Evolutionary conservation across 2,113 vertebrate genomes (phyloP).

Genomic region (Leiothrix lutea): DNA sequence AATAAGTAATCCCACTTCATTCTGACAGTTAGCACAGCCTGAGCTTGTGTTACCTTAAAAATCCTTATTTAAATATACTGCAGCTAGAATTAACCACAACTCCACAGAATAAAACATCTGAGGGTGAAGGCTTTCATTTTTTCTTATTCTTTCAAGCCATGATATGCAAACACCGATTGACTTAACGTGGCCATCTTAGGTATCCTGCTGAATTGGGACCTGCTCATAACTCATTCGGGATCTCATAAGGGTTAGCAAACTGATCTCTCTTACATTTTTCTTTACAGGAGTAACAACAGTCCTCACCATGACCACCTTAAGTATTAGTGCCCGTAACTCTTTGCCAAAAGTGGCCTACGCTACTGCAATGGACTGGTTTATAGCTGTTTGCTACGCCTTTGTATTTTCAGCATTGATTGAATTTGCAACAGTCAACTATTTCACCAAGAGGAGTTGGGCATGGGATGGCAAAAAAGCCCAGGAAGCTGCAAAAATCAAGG

Average conservation of each 20-base stretch:
- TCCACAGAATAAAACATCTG: neutral
- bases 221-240: neutral
- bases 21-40: neutral
- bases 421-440: slow-evolving; percentile 98
- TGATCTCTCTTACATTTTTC: neutral
- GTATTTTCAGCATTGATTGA: slow-evolving; percentile 98
- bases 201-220: neutral
- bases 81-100: neutral
- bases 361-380: slow-evolving; percentile 99
- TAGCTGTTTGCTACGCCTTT: slow-evolving; percentile 96
- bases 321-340: slow-evolving; percentile 96
- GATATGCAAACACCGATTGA: neutral
- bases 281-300: slow-evolving; percentile 93
- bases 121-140: neutral
- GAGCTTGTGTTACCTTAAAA: neutral
- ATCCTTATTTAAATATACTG: neutral
- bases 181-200: neutral
- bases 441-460: slow-evolving; percentile 98
- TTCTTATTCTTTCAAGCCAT: neutral
- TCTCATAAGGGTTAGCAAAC: neutral
- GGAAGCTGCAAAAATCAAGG: slow-evolving; percentile 94
- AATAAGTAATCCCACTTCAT: neutral
- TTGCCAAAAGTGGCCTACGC: slow-evolving; percentile 97
- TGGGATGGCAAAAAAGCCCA: slow-evolving; percentile 98
- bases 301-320: slow-evolving; percentile 97